Base-by-base conservation (phyloP, 1,140 invertebrate species). In the Oedothorax gibbosus region DNA sequence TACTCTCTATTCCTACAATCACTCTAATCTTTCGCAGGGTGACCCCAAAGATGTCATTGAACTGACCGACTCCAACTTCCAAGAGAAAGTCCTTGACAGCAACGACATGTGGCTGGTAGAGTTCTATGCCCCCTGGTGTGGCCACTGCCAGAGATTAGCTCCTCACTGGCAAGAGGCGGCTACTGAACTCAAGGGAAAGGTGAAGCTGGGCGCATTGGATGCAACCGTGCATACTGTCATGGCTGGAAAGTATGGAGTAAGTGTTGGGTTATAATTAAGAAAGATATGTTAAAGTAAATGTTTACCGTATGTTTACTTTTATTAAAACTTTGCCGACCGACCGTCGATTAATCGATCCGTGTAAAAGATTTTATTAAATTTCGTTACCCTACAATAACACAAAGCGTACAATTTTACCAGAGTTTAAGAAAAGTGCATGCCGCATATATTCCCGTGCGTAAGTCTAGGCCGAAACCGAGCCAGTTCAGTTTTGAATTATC, bases 51-150 rank as follows among this genome's bases (percentile, higher is more conserved):
- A 97, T 90, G 97, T 99, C 4, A 92, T 99, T 87, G 96, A 97
- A 89, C 90, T 99, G 62, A 99, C 98, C 0, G 97, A 99, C 89
- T 93, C 93, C 50, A 99, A 99, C 90, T 99, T 99, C 90, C 94
- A 98, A 85, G 94, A 96, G 88, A 88, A 95, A 56, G 97, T 99
- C 12, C 89, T 99, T 76, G 92, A 97, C 73, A 96, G 95, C 7
- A 95, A 98, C 15, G 97, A 99, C 88, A 92, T 98, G 90, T 99
- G 97, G 96, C 89, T 99, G 72, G 96, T 99, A 7, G 97, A 99
- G 90, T 99, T 99, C 92, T 99, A 94, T 91, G 98, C 98, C 15
- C 98, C 98, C 0, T 97, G 96, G 96, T 98, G 96, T 90, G 96
- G 96, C 21, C 96, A 99, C 90, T 99, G 98, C 88, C 98, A 99